Conservation (phyloP, 2,797 vertebrate genomes). For the Furcifer pardalis region DNA sequence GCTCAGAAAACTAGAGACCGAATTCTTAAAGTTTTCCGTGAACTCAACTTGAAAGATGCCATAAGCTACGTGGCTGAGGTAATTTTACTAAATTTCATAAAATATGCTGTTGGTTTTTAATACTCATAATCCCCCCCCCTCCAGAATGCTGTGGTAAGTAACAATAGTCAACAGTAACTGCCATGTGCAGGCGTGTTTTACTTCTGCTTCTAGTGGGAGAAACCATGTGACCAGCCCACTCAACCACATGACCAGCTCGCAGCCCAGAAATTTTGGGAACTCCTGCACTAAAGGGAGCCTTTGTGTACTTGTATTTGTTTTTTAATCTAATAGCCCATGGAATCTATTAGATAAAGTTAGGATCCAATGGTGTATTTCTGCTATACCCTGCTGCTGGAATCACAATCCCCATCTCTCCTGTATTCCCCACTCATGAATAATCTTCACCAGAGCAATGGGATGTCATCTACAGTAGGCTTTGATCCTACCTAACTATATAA, state of each 20-base stretch:
- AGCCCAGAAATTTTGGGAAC: too few species aligned
- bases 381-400: too few species aligned
- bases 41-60: slow-evolving; percentile 95
- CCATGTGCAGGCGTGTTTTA: too few species aligned
- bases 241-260: too few species aligned
- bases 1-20: slow-evolving; percentile 87
- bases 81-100: slow-evolving; percentile 32
- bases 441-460: too few species aligned
- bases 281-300: background rate
- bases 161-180: background rate
- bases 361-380: too few species aligned
- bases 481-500: too few species aligned
- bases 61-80: slow-evolving; percentile 93
- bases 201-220: too few species aligned
- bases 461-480: too few species aligned
- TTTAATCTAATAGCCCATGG: background rate
- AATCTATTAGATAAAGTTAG: background rate
- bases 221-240: too few species aligned
- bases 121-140: background rate
- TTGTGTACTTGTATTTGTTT: background rate
- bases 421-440: too few species aligned
- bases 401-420: too few species aligned
- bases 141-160: background rate
- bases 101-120: background rate
- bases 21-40: slow-evolving; percentile 91